A percentile compares a stretch with the other conserved stretches of the same genome.
Conservation (phyloP, 2,797 vertebrate species). For the Sarcophilus harrisii region DNA sequence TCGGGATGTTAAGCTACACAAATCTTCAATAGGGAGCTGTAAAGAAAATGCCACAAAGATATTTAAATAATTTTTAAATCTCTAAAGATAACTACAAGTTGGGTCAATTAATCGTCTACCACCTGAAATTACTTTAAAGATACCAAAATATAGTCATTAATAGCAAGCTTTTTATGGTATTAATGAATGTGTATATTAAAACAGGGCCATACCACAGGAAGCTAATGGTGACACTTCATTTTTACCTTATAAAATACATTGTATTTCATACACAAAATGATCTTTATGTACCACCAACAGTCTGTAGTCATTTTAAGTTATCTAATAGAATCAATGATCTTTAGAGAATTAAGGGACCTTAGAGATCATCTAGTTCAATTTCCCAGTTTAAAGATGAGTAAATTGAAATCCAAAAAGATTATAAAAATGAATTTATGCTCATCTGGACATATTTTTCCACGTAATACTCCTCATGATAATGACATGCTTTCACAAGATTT, state of each 20-base stretch:
- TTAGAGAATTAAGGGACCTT: background rate
- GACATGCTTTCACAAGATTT: background rate
- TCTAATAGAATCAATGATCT: background rate
- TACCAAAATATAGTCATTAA: slow-evolving; percentile 35
- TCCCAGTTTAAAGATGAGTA: background rate
- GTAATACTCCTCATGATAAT: background rate
- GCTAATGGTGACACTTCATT: background rate
- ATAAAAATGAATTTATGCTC: background rate
- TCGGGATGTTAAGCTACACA: slow-evolving; percentile 92
- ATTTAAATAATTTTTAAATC: slow-evolving; percentile 37
- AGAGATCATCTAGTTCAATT: background rate
- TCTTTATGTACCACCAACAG: background rate
- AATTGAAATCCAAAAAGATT: background rate
- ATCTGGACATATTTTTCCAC: slow-evolving; percentile 33
- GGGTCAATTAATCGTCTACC: slow-evolving; percentile 16
- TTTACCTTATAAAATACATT: slow-evolving; percentile 9
- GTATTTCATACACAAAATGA: slow-evolving; percentile 18
- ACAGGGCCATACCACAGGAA: background rate
- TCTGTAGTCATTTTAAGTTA: slow-evolving; percentile 27
- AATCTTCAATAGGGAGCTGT: slow-evolving; percentile 96
- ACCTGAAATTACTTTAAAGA: slow-evolving; percentile 39
- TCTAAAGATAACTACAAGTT: slow-evolving; percentile 36
- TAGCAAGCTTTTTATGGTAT: background rate
- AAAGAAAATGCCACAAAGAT: slow-evolving; percentile 65
- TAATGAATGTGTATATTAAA: slow-evolving; percentile 1